Conservation (phyloP, 2,888 invertebrate genomes). For the Helobdella robusta region DNA sequence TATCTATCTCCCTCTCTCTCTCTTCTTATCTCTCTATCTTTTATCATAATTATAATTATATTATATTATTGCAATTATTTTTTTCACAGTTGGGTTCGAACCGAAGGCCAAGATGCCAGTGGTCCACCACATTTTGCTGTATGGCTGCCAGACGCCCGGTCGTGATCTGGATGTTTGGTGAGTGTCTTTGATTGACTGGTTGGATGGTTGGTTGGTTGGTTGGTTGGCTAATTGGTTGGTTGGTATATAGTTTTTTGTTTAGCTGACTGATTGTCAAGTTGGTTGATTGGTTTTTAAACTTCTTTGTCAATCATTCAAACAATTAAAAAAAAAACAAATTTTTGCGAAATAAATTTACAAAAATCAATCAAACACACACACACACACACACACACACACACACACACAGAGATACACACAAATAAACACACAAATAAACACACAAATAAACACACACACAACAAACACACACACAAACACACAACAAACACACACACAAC, state of each 20-base stretch:
- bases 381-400: too few species aligned
- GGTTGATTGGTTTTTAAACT: background rate
- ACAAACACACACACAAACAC: too few species aligned
- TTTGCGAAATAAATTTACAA: too few species aligned
- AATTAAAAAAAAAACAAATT: too few species aligned
- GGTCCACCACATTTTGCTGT: conserved; percentile 57
- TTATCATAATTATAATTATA: background rate
- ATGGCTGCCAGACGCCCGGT: conserved; percentile 53
- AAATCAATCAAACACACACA: too few species aligned
- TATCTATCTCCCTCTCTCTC: too few species aligned
- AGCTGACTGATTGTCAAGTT: background rate
- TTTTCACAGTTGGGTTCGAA: conserved; percentile 50
- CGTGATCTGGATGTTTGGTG: conserved; percentile 41
- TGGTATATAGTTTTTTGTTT: background rate
- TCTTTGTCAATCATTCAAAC: too few species aligned
- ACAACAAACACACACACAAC: too few species aligned
- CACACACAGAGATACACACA: too few species aligned
- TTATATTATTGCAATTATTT: background rate
- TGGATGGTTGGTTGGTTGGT: background rate
- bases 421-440: too few species aligned
- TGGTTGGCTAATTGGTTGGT: background rate
- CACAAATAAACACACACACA: too few species aligned
- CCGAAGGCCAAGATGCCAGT: conserved; percentile 54
- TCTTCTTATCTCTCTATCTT: too few species aligned
- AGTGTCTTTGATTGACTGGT: conserved; percentile 26